phyloP scores from a whole-genome alignment of 37 sponge, comb jelly and placozoan genomes.

The Lycopodina hypogea region DNA sequence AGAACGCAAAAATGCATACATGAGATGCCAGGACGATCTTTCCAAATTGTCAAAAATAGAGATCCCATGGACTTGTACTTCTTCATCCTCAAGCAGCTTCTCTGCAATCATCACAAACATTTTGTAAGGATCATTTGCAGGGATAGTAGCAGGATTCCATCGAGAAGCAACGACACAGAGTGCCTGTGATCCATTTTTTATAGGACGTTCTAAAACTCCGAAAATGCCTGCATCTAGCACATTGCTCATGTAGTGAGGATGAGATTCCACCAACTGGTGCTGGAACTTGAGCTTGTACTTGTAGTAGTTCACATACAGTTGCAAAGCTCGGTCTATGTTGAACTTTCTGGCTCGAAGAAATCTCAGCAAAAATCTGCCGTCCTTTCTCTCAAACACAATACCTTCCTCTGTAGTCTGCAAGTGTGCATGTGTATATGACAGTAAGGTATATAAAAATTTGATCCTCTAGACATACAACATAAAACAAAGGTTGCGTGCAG shows the following conservation, averaged over 20 bases:
- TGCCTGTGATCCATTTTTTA: constrained; percentile 15
- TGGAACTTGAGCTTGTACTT: constrained; percentile 25
- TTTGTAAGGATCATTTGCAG: constrained; percentile 2
- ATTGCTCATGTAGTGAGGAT: neutral
- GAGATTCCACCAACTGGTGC: constrained; percentile 23
- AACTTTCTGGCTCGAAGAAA: constrained; percentile 64
- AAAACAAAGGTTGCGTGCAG: too few relatives aligned
- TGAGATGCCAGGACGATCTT: constrained; percentile 10
- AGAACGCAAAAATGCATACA: constrained; percentile 14
- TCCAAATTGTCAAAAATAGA: constrained; percentile 35
- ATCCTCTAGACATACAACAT: too few relatives aligned
- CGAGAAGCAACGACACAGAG: neutral
- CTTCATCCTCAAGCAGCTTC: constrained; percentile 55
- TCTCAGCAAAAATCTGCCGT: constrained; percentile 49
- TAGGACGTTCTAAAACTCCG: constrained; percentile 8
- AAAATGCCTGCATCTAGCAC: constrained; percentile 29
- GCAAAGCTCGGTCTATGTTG: constrained; percentile 40
- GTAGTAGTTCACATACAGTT: constrained; percentile 57
- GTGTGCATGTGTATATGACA: neutral
- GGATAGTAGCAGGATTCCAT: constrained; percentile 7
- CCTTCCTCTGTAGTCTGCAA: neutral
- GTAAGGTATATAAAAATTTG: too few relatives aligned
- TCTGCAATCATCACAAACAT: constrained; percentile 44
- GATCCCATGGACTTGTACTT: constrained; percentile 65
- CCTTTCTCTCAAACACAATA: constrained; percentile 22